Evolutionary conservation across 2,888 invertebrate species (phyloP).

Genomic region (Papilio demoleus): DNA sequence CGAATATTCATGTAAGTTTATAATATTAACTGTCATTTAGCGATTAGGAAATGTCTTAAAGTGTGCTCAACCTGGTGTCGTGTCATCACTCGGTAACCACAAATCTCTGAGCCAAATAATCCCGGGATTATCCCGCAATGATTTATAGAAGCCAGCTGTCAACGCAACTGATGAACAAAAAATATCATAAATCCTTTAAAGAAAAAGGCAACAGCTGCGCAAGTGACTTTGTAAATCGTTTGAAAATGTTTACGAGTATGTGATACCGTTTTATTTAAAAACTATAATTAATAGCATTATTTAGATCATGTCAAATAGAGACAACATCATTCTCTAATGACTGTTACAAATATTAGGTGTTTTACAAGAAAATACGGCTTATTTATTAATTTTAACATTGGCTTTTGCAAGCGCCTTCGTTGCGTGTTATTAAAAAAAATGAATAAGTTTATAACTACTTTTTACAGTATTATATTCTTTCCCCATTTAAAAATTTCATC

Average conservation of each 20-base stretch:
- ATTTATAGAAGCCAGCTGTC: conserved; percentile 75
- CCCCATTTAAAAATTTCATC: no score
- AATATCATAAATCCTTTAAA: conserved; percentile 42
- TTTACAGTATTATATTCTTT: no score
- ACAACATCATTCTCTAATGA: no score
- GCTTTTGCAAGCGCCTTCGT: no score
- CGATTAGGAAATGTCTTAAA: background rate
- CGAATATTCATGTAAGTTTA: no score
- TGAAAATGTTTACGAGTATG: conserved; percentile 1
- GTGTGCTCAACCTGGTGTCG: background rate
- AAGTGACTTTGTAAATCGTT: background rate
- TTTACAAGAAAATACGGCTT: no score
- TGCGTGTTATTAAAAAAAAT: no score
- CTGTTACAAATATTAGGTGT: no score
- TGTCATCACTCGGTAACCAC: conserved; percentile 33
- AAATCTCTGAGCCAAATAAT: conserved; percentile 59
- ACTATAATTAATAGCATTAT: background rate
- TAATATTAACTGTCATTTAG: conserved; percentile 6
- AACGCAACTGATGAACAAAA: conserved; percentile 53
- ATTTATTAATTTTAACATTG: no score
- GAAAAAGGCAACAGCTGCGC: conserved; percentile 32
- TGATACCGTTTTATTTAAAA: background rate
- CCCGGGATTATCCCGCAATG: conserved; percentile 56
- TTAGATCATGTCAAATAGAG: no score
- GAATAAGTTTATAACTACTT: no score